phyloP scores from a whole-genome alignment of 2,888 invertebrate species.

The Eupithecia exiguata region DNA sequence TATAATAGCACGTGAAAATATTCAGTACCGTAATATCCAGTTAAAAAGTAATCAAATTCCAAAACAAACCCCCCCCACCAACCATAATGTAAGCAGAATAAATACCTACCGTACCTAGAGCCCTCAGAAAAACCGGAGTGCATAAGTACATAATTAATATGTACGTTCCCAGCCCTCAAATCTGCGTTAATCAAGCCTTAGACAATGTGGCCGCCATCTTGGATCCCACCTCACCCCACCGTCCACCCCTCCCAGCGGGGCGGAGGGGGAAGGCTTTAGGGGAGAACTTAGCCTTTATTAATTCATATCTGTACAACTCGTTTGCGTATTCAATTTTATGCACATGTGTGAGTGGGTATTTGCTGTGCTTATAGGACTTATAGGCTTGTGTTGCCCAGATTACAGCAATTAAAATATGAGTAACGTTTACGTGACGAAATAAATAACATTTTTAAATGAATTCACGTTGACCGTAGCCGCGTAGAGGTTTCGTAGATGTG shows the following conservation, averaged over 20 bases:
- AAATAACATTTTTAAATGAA: conserved; percentile 14
- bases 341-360: conserved; percentile 46
- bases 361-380: conserved; percentile 29
- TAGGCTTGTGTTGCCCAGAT: conserved; percentile 23
- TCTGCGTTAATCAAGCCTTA: conserved; percentile 79
- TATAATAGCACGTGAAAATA: not conserved
- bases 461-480: not conserved
- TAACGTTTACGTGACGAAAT: conserved; percentile 20
- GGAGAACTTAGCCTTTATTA: conserved; percentile 67
- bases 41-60: not conserved
- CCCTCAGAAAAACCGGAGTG: conserved; percentile 49
- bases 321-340: conserved; percentile 59
- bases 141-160: conserved; percentile 81
- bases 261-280: conserved; percentile 57
- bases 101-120: conserved; percentile 48
- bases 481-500: conserved; percentile 42
- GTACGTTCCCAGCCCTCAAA: conserved; percentile 75
- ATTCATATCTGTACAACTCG: conserved; percentile 63
- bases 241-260: conserved; percentile 41
- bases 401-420: conserved; percentile 26
- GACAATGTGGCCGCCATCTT: conserved; percentile 81
- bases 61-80: conserved; percentile 28
- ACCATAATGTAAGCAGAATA: conserved; percentile 55
- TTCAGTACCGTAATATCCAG: not conserved
- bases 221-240: conserved; percentile 50